Conservation (phyloP, 1,140 invertebrate genomes). For the Formica exsecta region DNA sequence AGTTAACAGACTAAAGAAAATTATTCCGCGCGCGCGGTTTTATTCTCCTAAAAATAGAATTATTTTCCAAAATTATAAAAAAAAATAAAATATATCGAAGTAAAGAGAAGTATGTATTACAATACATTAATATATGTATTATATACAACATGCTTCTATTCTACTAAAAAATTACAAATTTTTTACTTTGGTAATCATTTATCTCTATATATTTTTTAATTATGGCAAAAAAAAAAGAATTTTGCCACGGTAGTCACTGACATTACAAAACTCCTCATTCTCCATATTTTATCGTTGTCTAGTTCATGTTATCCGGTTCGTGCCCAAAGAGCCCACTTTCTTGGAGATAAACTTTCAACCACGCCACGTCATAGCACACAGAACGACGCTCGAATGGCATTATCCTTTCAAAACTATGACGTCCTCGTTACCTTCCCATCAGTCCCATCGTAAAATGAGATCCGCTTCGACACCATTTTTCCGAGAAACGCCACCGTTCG, state of each 20-base stretch:
- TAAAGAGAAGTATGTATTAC: not conserved
- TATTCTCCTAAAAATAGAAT: not conserved
- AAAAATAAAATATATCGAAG: not conserved
- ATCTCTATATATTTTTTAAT: not conserved
- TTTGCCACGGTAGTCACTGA: not conserved
- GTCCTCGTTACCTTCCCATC: constrained; percentile 60
- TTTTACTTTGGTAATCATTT: not conserved
- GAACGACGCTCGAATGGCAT: constrained; percentile 11
- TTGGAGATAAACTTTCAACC: constrained; percentile 34
- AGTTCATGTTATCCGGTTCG: not conserved
- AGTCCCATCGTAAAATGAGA: constrained; percentile 54
- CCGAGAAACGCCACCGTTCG: constrained; percentile 21
- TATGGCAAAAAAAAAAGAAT: not conserved
- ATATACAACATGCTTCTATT: not conserved
- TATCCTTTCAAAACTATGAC: constrained; percentile 57
- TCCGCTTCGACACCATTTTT: constrained; percentile 57
- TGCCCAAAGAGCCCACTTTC: not conserved
- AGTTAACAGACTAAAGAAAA: not conserved
- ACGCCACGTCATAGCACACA: not conserved
- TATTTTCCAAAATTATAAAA: not conserved
- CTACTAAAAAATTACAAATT: not conserved
- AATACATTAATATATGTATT: not conserved
- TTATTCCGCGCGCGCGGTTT: not conserved
- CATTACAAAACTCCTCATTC: not conserved
- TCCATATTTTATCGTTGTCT: not conserved